A percentile compares a stretch with the other conserved stretches of the same genome.
These are phyloP conservation scores for Neopipo cinnamomea DNA, from an alignment of 2,113 vertebrate genomes.

Conservation along the genomic window DNA sequence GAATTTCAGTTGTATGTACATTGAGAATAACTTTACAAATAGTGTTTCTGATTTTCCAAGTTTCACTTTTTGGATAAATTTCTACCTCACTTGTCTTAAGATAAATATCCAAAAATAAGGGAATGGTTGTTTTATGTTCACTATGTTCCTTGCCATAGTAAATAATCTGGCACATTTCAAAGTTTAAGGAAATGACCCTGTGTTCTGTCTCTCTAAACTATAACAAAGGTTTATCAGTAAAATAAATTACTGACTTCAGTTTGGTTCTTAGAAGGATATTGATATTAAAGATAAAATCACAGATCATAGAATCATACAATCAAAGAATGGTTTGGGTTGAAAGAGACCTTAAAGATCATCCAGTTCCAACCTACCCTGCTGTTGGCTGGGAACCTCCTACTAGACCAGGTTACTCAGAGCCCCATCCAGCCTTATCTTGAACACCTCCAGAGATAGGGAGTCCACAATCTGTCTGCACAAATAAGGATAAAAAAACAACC, in stretches of 20 bases:
- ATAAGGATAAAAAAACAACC: neutral
- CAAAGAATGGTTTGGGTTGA: neutral
- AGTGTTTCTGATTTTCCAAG: neutral
- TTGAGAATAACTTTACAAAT: neutral
- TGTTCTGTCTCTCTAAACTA: neutral
- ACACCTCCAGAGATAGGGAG: neutral
- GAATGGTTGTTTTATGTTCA: neutral
- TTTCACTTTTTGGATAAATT: neutral
- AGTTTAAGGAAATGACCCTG: neutral
- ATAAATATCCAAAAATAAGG: neutral
- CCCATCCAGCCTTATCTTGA: neutral
- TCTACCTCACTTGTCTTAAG: neutral
- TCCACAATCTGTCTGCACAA: neutral
- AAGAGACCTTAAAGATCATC: neutral
- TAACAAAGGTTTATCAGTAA: neutral
- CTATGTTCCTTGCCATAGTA: neutral
- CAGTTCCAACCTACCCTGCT: neutral
- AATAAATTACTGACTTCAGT: neutral
- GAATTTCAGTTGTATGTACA: neutral
- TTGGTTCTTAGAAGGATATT: neutral
- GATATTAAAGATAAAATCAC: neutral
- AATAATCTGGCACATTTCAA: neutral
- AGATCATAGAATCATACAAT: neutral
- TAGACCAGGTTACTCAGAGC: neutral
- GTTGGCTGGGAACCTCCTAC: neutral